Percentiles rank a stretch among this genome's conserved stretches.
Evolutionary conservation across 2,113 vertebrate species (phyloP).

Genomic region (Rhodinocichla rosea): DNA sequence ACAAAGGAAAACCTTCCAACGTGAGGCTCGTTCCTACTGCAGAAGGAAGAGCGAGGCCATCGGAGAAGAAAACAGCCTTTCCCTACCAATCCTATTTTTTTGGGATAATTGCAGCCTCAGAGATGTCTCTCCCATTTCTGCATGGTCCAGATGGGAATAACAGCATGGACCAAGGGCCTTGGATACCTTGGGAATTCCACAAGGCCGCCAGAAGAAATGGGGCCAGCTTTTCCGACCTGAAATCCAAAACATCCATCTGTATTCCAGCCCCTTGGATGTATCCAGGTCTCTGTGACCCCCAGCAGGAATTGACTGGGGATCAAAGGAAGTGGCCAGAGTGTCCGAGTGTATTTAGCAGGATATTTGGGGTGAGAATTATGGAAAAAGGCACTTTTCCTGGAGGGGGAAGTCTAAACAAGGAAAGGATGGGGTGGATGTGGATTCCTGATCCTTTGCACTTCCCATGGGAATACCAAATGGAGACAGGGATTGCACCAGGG

Average conservation of each 20-base stretch:
- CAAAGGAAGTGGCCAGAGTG: background rate
- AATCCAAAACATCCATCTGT: accelerated
- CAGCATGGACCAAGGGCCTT: background rate
- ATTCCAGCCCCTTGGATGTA: background rate
- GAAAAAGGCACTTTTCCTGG: background rate
- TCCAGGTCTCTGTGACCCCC: background rate
- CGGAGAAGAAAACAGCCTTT: background rate
- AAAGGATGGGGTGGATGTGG: accelerated
- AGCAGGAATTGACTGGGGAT: background rate
- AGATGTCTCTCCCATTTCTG: accelerated
- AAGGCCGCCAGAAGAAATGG: accelerated
- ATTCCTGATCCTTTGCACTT: background rate
- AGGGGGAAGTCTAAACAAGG: background rate
- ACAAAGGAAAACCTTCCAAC: background rate
- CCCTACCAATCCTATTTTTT: accelerated
- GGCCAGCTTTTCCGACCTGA: accelerated
- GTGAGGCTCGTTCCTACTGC: accelerated
- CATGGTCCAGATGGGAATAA: background rate
- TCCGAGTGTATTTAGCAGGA: accelerated
- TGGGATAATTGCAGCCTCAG: background rate
- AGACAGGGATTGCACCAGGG: accelerated
- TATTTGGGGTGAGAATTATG: background rate
- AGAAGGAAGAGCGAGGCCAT: background rate
- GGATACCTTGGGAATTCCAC: background rate
- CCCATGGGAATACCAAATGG: background rate